These are phyloP conservation scores for Drosophila simulans DNA, from an alignment of 1,140 invertebrate species.

Conservation along the genomic window DNA sequence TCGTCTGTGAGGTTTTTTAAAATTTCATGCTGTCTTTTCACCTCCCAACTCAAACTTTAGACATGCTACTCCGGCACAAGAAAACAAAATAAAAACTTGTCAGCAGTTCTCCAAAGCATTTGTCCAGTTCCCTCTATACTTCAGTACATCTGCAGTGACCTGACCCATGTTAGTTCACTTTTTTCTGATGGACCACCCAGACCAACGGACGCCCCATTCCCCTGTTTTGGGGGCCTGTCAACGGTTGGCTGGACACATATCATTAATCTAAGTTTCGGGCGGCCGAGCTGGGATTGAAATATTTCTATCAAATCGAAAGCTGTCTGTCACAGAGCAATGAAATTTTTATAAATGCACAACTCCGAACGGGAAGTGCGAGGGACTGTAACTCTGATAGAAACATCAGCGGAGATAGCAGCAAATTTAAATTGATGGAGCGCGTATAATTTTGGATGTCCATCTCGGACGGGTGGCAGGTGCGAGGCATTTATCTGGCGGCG, in stretches of 20 bases:
- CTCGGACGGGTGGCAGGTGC: slow-evolving; percentile 65
- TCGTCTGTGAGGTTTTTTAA: neutral
- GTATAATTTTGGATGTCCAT: slow-evolving; percentile 69
- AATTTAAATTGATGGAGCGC: slow-evolving; percentile 79
- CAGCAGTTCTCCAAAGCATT: slow-evolving; percentile 53
- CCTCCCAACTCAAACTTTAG: neutral
- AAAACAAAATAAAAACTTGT: slow-evolving; percentile 47
- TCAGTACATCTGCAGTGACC: slow-evolving; percentile 11
- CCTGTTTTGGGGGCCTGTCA: slow-evolving; percentile 51
- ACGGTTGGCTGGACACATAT: slow-evolving; percentile 58
- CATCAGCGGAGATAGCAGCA: slow-evolving; percentile 53
- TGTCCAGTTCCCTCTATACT: neutral
- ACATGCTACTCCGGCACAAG: slow-evolving; percentile 4
- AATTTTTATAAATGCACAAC: slow-evolving; percentile 80
- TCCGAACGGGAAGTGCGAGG: slow-evolving; percentile 12
- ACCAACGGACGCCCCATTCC: neutral
- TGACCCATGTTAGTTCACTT: slow-evolving; percentile 39
- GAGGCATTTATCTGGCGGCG: slow-evolving; percentile 56
- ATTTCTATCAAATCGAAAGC: slow-evolving; percentile 83
- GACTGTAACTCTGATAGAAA: slow-evolving; percentile 59
- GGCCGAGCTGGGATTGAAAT: slow-evolving; percentile 68
- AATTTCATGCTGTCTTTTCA: neutral
- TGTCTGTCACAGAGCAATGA: slow-evolving; percentile 81
- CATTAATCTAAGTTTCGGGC: slow-evolving; percentile 74
- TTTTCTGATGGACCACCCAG: slow-evolving; percentile 36